Base-by-base conservation (phyloP, 2,113 vertebrate species). In the Sapajus apella region DNA sequence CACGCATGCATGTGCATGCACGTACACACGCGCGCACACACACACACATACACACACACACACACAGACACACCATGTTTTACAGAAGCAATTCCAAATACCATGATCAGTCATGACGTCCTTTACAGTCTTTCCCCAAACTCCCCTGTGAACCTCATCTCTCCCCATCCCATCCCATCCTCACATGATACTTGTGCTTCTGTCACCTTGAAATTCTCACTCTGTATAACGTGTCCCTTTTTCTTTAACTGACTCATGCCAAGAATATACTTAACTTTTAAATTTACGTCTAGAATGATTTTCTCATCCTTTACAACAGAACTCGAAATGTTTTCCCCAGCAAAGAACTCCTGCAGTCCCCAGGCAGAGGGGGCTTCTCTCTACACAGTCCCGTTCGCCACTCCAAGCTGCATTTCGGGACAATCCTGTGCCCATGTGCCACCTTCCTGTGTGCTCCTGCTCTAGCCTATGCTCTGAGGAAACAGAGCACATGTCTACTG, bases 1-100 rank as follows among this genome's bases (percentile, higher is more conserved):
- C 82, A 30, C 2, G 3, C 40, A 5, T 3, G 4, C 6, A 1
- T 3, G n/a, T 1, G 2, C 3, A 2, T 1, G 1, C 3, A 1
- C 21, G 10, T 37, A 8, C 16, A 1, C 68, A 11, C 25, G 3
- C 23, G 2, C 30, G 18, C 32, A 8, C 43, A 21, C 11, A 8
- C 9, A 12, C 32, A 23, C 32, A 40, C 37, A n/a, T n/a, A 12
- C 32, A 23, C 40, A 18, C 30, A 3, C 30, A 25, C 32, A 12
- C 43, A 30, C 11, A 12, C 9, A 12, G 25, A 23, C 32, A 18
- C 30, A 12, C 87, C 0, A 0, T 17, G 47, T 11, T n/a, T 35
- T 27, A 14, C 45, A 11, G 40, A 61, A 47, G 5, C 43, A 12
- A 27, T 16, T 35, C 27, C 55, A 72, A 50, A 43, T 40, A 32